Percentiles rank a stretch among this genome's conserved stretches.
Conservation (phyloP, 2,888 invertebrate genomes). For the Apodemia zela region DNA sequence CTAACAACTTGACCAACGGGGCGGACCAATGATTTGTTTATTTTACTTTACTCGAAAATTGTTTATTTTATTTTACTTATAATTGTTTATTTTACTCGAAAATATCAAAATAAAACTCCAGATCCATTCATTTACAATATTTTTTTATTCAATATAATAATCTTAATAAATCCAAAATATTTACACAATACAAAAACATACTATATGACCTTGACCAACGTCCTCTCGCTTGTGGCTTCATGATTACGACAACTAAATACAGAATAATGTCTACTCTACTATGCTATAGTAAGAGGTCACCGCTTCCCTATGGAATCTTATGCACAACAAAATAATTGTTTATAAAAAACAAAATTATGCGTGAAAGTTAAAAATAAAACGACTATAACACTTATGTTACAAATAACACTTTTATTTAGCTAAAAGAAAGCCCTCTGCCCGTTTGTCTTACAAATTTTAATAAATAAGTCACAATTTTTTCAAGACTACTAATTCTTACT, state of each 20-base stretch:
- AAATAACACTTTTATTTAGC: background rate
- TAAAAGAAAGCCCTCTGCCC: background rate
- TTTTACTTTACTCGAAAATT: too few relatives aligned
- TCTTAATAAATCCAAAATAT: slow-evolving; percentile 81
- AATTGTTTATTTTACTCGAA: too few relatives aligned
- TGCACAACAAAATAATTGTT: slow-evolving; percentile 1
- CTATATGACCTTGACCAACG: slow-evolving; percentile 68
- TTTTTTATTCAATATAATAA: slow-evolving; percentile 81
- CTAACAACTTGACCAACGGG: too few relatives aligned
- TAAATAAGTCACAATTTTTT: background rate
- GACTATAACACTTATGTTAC: slow-evolving; percentile 4
- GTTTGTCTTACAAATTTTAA: background rate
- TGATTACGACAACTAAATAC: slow-evolving; percentile 35
- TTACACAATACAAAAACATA: slow-evolving; percentile 81
- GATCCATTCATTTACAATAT: slow-evolving; percentile 68
- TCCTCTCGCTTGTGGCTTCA: slow-evolving; percentile 48
- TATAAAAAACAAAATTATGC: slow-evolving; percentile 6
- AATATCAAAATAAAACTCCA: slow-evolving; percentile 50
- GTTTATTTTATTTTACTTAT: too few relatives aligned
- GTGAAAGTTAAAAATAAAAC: slow-evolving; percentile 9
- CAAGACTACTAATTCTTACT: background rate
- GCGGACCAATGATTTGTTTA: too few relatives aligned
- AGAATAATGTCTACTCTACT: slow-evolving; percentile 36
- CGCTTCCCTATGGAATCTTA: slow-evolving; percentile 31
- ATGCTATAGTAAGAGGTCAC: slow-evolving; percentile 32